A percentile compares a stretch with the other conserved stretches of the same genome.
Evolutionary conservation across 1,140 invertebrate species (phyloP).

Genomic region (Oreohelix idahoensis): DNA sequence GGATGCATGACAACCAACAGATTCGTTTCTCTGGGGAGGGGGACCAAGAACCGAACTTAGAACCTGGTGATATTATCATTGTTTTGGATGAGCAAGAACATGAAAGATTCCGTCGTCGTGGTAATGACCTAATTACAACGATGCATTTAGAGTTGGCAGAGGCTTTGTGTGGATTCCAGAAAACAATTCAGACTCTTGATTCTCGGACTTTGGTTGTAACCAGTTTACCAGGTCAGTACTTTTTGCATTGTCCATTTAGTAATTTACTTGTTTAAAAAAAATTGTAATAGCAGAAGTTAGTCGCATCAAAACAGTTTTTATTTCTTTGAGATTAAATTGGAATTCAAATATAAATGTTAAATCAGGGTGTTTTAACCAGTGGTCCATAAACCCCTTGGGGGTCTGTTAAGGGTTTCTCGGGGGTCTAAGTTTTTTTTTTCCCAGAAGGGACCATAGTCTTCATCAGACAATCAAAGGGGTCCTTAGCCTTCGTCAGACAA

Average conservation of each 20-base stretch:
- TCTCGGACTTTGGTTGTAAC: constrained; percentile 91
- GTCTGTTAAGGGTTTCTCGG: too few species aligned
- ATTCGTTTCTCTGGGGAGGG: constrained; percentile 96
- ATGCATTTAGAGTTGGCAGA: constrained; percentile 88
- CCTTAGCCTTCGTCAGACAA: too few species aligned
- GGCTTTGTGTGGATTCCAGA: constrained; percentile 96
- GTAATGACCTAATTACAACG: constrained; percentile 89
- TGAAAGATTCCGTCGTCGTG: constrained; percentile 82
- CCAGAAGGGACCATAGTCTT: too few species aligned
- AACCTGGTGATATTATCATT: constrained; percentile 95
- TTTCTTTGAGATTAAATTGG: too few species aligned
- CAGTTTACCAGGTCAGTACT: constrained; percentile 81
- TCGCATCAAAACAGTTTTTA: too few species aligned
- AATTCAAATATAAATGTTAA: too few species aligned
- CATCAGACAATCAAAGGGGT: too few species aligned
- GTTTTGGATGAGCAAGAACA: constrained; percentile 98
- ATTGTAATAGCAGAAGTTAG: too few species aligned
- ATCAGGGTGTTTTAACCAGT: too few species aligned
- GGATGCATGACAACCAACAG: constrained; percentile 96
- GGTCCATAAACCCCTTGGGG: too few species aligned
- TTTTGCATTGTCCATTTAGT: neutral
- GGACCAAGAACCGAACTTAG: constrained; percentile 94
- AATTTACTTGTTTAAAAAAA: too few species aligned
- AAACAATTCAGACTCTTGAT: constrained; percentile 94
- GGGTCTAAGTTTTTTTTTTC: too few species aligned